Percentiles rank a stretch among this genome's conserved stretches.
Conservation (phyloP, 2,797 vertebrate genomes). For the Bradypodion pumilum region DNA sequence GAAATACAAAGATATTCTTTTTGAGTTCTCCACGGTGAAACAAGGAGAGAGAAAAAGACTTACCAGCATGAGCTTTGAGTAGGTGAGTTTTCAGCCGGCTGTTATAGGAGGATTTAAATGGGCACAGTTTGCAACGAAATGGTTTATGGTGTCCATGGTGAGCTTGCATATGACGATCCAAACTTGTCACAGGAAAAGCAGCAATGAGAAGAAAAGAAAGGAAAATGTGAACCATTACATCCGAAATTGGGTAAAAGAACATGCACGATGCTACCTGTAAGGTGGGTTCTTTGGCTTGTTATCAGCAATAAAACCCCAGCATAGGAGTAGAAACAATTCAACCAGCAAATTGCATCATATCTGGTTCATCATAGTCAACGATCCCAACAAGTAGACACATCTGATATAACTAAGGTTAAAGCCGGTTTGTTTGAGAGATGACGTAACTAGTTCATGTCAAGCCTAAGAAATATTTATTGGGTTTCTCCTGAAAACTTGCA, state of each 20-base stretch:
- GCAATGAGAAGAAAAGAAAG: conserved; percentile 23
- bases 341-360: conserved; percentile 5
- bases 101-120: conserved; percentile 97
- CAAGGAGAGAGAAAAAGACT: conserved; percentile 52
- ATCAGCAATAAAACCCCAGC: neutral
- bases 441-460: conserved; percentile 42
- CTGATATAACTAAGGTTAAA: conserved; percentile 47
- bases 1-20: neutral
- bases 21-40: conserved; percentile 34
- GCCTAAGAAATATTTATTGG: conserved; percentile 33
- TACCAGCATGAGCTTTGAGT: conserved; percentile 95
- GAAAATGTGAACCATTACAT: conserved; percentile 32
- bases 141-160: conserved; percentile 98
- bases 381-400: conserved; percentile 18
- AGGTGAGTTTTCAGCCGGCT: conserved; percentile 97
- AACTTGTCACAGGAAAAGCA: conserved; percentile 72
- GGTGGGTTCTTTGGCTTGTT: neutral
- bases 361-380: neutral
- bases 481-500: neutral
- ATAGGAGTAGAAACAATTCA: conserved; percentile 36
- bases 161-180: conserved; percentile 98
- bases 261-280: neutral
- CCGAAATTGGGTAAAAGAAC: neutral
- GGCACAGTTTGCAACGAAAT: conserved; percentile 97
- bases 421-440: conserved; percentile 46